These are phyloP conservation scores for Athrips mouffetella DNA, from an alignment of 2,888 invertebrate genomes.

Conservation along the genomic window DNA sequence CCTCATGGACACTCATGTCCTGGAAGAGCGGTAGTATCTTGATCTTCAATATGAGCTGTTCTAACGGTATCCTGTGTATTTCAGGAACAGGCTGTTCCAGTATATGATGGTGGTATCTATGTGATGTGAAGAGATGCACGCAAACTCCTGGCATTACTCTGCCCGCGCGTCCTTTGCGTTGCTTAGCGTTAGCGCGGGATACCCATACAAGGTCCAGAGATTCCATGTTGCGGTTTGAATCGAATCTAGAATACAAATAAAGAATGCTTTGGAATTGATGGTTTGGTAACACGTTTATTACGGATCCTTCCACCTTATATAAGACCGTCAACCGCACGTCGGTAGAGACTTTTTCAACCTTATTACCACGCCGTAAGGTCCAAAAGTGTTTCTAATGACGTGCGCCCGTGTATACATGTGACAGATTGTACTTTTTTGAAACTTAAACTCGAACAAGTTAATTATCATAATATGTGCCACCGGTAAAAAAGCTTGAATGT, in stretches of 20 bases:
- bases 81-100: constrained; percentile 90
- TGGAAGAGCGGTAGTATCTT: constrained; percentile 81
- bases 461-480: too few relatives aligned
- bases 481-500: too few relatives aligned
- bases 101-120: constrained; percentile 81
- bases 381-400: too few relatives aligned
- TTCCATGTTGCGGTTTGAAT: constrained; percentile 91
- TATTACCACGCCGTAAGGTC: too few relatives aligned
- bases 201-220: constrained; percentile 93
- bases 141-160: constrained; percentile 93
- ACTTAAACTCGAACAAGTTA: too few relatives aligned
- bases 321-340: too few relatives aligned
- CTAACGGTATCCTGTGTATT: constrained; percentile 92
- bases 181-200: constrained; percentile 92
- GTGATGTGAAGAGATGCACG: constrained; percentile 90
- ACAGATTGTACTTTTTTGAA: too few relatives aligned
- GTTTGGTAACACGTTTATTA: too few relatives aligned
- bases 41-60: constrained; percentile 86
- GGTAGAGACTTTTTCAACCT: too few relatives aligned
- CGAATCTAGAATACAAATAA: constrained; percentile 72
- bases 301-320: too few relatives aligned
- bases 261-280: too few relatives aligned
- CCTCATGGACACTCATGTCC: constrained; percentile 69
- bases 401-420: too few relatives aligned
- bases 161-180: constrained; percentile 94